A percentile compares a stretch with the other conserved stretches of the same genome.
Evolutionary conservation across 2,113 vertebrate species (phyloP).

Genomic region (Gadus macrocephalus): DNA sequence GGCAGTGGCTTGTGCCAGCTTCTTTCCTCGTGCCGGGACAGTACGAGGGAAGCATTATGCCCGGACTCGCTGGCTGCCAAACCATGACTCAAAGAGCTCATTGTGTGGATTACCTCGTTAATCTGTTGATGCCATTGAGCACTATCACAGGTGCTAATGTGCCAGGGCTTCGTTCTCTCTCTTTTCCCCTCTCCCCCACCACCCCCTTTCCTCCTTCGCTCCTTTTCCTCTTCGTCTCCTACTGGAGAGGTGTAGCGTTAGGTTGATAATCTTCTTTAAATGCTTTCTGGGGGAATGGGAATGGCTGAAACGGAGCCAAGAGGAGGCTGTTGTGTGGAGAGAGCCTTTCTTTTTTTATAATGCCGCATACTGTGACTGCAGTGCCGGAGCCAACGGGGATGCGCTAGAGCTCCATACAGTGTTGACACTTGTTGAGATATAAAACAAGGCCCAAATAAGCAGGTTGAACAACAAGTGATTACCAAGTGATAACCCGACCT

Average conservation of each 20-base stretch:
- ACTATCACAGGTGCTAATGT: conserved; percentile 70
- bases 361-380: too few species aligned
- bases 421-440: conserved; percentile 65
- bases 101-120: conserved; percentile 74
- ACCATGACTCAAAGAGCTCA: conserved; percentile 70
- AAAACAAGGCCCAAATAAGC: too few species aligned
- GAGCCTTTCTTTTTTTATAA: conserved; percentile 42
- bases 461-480: too few species aligned
- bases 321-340: conserved; percentile 48
- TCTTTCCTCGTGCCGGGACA: conserved; percentile 57
- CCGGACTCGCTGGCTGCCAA: conserved; percentile 65
- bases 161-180: conserved; percentile 50
- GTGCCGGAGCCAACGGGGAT: conserved; percentile 39
- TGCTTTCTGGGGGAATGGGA: conserved; percentile 68
- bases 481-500: too few species aligned
- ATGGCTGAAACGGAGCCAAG: conserved; percentile 61
- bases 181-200: neutral
- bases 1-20: conserved; percentile 55
- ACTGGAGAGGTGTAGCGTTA: conserved; percentile 65
- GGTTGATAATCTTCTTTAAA: conserved; percentile 72
- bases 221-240: conserved; percentile 36
- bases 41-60: conserved; percentile 59
- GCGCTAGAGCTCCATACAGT: conserved; percentile 40
- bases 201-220: neutral
- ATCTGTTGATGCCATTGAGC: conserved; percentile 74